Evolutionary conservation across 2,113 vertebrate species (phyloP).

Genomic region (Syngnathoides biaculeatus): DNA sequence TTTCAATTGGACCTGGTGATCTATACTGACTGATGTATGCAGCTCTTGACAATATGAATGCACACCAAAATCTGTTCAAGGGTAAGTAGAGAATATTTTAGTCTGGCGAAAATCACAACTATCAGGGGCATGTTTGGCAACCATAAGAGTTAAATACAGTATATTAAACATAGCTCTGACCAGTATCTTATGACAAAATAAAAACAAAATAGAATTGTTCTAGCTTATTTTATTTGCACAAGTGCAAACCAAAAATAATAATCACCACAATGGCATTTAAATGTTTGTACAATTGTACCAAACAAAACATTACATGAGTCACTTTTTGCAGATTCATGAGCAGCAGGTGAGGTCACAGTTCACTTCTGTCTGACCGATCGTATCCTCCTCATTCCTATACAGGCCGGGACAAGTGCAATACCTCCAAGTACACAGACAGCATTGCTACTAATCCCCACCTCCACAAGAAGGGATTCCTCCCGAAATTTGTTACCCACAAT

Average conservation of each 20-base stretch:
- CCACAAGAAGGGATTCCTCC: conserved; percentile 84
- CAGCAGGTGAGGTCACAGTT: neutral
- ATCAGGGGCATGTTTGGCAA: neutral
- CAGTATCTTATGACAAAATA: neutral
- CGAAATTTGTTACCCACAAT: neutral
- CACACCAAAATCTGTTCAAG: too few relatives aligned
- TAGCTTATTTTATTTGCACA: neutral
- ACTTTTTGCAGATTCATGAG: neutral
- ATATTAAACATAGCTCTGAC: neutral
- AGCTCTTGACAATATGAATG: too few relatives aligned
- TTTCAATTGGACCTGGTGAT: too few relatives aligned
- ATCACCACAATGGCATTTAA: neutral
- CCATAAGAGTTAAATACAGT: too few relatives aligned
- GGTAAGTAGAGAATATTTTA: too few relatives aligned
- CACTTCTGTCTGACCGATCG: conserved; percentile 44
- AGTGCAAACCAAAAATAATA: neutral
- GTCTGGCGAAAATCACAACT: neutral
- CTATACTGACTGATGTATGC: too few relatives aligned
- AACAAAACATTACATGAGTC: neutral
- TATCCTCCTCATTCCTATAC: conserved; percentile 90
- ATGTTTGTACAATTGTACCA: neutral
- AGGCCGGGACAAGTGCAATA: conserved; percentile 99
- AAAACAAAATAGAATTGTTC: neutral
- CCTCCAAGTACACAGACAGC: conserved; percentile 88
- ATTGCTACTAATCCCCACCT: conserved; percentile 99